Conservation (phyloP, 2,113 vertebrate genomes). For the Toxotes chatareus region DNA sequence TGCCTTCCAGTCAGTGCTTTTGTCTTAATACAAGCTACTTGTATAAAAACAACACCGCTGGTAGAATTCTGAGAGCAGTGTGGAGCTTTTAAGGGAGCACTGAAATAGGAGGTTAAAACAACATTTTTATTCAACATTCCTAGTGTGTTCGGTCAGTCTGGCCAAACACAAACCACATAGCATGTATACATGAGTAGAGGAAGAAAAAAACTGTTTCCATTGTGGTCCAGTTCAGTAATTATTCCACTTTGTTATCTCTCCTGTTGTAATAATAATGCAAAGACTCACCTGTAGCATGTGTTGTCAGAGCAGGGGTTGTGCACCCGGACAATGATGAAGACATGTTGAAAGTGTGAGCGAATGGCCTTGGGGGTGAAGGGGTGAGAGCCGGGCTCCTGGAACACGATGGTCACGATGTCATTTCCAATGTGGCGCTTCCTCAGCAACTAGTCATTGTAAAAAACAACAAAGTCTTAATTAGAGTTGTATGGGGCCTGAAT, state of each 20-base stretch:
- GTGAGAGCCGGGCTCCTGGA: conserved; percentile 95
- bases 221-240: neutral
- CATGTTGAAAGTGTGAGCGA: conserved; percentile 96
- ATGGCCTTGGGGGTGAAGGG: conserved; percentile 96
- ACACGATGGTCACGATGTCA: conserved; percentile 97
- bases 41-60: conserved; percentile 36
- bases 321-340: conserved; percentile 93
- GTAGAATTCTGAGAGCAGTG: conserved; percentile 24
- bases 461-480: conserved; percentile 26
- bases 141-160: conserved; percentile 23
- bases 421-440: conserved; percentile 97
- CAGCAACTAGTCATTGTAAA: conserved; percentile 84
- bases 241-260: neutral
- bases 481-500: neutral
- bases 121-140: conserved; percentile 6
- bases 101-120: conserved; percentile 13
- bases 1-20: conserved; percentile 70
- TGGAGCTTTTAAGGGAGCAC: conserved; percentile 51
- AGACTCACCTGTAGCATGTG: conserved; percentile 93
- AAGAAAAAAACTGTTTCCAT: neutral
- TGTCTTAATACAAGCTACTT: conserved; percentile 68
- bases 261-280: neutral
- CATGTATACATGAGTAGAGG: neutral
- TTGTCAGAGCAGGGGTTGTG: conserved; percentile 92
- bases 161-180: conserved; percentile 5